phyloP scores from a whole-genome alignment of 2,797 vertebrate species.

The Chelidonichthys spinosus region DNA sequence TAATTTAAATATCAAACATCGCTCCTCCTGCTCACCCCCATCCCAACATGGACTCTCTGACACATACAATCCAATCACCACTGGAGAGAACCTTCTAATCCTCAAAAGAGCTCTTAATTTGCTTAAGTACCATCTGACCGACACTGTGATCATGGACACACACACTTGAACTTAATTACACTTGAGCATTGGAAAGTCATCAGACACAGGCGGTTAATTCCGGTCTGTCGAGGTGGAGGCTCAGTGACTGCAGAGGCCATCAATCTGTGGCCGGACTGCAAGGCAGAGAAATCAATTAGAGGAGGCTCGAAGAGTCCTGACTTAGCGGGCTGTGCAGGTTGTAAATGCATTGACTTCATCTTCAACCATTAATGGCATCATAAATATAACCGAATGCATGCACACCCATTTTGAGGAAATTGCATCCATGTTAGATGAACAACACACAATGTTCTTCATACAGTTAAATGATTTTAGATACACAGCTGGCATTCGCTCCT shows the following conservation, averaged over 20 bases:
- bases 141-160: conserved; percentile 45
- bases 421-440: neutral
- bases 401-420: neutral
- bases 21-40: conserved; percentile 25
- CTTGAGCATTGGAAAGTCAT: conserved; percentile 54
- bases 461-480: neutral
- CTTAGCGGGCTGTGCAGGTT: conserved; percentile 54
- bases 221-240: conserved; percentile 57
- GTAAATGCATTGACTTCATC: conserved; percentile 51
- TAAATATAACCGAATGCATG: conserved; percentile 41
- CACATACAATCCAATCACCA: conserved; percentile 63
- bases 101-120: conserved; percentile 82
- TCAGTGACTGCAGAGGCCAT: conserved; percentile 68
- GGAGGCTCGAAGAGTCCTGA: conserved; percentile 67
- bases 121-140: conserved; percentile 80
- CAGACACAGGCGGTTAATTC: conserved; percentile 48
- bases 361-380: conserved; percentile 41
- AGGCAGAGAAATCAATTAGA: conserved; percentile 71
- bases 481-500: neutral
- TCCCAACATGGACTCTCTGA: conserved; percentile 44
- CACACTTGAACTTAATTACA: conserved; percentile 70
- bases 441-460: neutral
- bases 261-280: conserved; percentile 61
- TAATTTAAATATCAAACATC: conserved; percentile 34
- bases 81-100: conserved; percentile 72